Evolutionary conservation across 1,140 invertebrate genomes (phyloP).

Genomic region (Littorina saxatilis): DNA sequence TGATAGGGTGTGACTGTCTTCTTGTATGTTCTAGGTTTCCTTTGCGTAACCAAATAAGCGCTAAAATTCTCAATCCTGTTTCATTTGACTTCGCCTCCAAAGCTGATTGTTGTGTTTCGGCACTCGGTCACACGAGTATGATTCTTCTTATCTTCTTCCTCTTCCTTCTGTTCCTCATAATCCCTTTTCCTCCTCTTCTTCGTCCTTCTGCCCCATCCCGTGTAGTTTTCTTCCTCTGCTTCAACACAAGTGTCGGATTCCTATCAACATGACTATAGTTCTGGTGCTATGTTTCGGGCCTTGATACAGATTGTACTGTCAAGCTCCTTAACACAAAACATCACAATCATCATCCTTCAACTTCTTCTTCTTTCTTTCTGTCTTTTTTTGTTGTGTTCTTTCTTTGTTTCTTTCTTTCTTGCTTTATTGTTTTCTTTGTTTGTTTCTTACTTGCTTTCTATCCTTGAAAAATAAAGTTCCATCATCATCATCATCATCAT

Average conservation of each 20-base stretch:
- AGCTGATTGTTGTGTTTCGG: neutral
- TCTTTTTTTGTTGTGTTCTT: neutral
- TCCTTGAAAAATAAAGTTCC: no score
- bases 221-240: neutral
- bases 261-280: neutral
- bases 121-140: neutral
- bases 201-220: no score
- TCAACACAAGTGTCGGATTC: neutral
- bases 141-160: neutral
- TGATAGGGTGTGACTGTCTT: no score
- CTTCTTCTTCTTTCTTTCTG: neutral
- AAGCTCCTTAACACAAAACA: constrained; percentile 91
- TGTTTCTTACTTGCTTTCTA: neutral
- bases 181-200: neutral
- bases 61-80: no score
- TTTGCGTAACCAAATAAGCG: neutral
- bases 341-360: constrained; percentile 92
- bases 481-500: neutral
- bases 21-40: neutral
- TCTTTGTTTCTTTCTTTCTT: neutral
- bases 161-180: neutral
- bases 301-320: constrained; percentile 60
- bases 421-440: no score
- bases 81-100: no score
- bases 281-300: constrained; percentile 42